phyloP scores from a whole-genome alignment of 2,888 invertebrate species.

The Trichogramma evanescens region DNA sequence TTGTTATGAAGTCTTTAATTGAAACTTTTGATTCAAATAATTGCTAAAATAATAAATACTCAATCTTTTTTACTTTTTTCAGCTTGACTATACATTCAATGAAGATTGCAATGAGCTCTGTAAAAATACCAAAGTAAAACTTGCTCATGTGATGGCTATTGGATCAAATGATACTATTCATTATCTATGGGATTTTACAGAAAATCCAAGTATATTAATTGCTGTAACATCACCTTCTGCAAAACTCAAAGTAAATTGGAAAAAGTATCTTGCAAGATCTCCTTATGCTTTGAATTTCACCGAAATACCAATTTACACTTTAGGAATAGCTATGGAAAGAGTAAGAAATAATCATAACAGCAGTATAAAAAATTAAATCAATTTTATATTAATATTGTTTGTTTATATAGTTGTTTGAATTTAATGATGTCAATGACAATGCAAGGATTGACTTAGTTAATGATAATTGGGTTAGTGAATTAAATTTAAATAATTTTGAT shows the following conservation, averaged over 20 bases:
- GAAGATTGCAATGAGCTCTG: conserved; percentile 15
- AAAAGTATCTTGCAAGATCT: conserved; percentile 35
- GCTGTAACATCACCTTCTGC: conserved; percentile 50
- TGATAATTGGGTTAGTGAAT: conserved; percentile 38
- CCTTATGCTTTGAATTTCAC: conserved; percentile 45
- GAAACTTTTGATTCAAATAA: no score
- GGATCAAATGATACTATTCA: conserved; percentile 57
- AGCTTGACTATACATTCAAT: conserved; percentile 20
- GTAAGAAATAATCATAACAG: conserved; percentile 41
- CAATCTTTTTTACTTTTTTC: conserved; percentile 2
- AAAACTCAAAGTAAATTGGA: conserved; percentile 52
- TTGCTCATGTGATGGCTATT: conserved; percentile 42
- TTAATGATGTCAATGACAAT: conserved; percentile 53
- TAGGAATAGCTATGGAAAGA: conserved; percentile 57
- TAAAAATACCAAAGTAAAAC: conserved; percentile 9
- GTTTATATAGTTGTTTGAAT: conserved; percentile 53
- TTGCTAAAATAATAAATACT: background rate
- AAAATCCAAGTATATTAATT: conserved; percentile 55
- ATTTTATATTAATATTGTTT: background rate
- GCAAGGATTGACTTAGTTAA: conserved; percentile 42
- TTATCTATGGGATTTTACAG: conserved; percentile 62
- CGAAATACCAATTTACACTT: conserved; percentile 52
- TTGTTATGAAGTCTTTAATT: no score
- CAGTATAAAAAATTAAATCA: background rate
- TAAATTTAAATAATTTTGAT: conserved; percentile 40